phyloP scores from a whole-genome alignment of 1,140 invertebrate genomes.

The Trachymyrmex cornetzi region DNA sequence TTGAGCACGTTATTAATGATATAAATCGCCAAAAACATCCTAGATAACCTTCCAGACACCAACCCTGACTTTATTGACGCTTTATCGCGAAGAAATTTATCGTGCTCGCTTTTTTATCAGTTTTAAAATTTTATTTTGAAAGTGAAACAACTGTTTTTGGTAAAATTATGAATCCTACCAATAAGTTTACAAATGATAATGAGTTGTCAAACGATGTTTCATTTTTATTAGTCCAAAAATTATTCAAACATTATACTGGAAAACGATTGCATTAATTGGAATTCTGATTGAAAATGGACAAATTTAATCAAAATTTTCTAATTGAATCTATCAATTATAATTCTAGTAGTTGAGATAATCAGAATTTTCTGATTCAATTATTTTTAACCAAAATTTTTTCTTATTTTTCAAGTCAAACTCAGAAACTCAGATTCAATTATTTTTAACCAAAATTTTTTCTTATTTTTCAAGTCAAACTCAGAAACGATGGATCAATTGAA shows the following conservation, averaged over 20 bases:
- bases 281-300: too few relatives aligned
- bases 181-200: not conserved
- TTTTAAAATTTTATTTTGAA: constrained; percentile 46
- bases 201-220: not conserved
- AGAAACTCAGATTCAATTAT: too few relatives aligned
- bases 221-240: not conserved
- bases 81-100: constrained; percentile 40
- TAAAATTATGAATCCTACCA: not conserved
- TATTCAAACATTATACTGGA: not conserved
- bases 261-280: too few relatives aligned
- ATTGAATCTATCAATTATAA: too few relatives aligned
- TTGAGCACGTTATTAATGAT: constrained; percentile 32
- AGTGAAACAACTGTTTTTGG: constrained; percentile 4
- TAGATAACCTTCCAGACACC: constrained; percentile 63
- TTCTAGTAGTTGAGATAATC: too few relatives aligned
- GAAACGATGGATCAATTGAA: constrained; percentile 18
- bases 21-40: constrained; percentile 52
- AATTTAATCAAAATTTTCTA: too few relatives aligned
- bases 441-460: too few relatives aligned
- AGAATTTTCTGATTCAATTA: too few relatives aligned
- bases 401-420: constrained; percentile 18
- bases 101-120: constrained; percentile 28
- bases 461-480: constrained; percentile 16
- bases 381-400: too few relatives aligned
- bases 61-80: constrained; percentile 45